Percentiles rank a stretch among this genome's conserved stretches.
Evolutionary conservation across 2,888 invertebrate species (phyloP).

Genomic region (Odontothrips loti): DNA sequence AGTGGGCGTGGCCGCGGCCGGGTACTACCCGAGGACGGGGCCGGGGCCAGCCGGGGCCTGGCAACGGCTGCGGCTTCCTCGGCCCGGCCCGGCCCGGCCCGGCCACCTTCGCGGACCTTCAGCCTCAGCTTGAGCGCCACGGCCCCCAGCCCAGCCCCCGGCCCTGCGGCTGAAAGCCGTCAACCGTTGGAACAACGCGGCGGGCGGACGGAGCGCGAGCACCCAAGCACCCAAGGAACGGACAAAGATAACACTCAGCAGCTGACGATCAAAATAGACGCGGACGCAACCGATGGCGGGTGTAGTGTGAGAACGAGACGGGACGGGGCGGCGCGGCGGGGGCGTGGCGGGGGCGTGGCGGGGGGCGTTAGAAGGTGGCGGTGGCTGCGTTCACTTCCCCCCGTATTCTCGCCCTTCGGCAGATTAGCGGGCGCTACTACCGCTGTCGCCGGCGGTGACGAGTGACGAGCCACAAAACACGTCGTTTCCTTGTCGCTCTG

Average conservation of each 20-base stretch:
- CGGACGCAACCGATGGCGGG: conserved; percentile 12
- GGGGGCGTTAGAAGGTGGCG: background rate
- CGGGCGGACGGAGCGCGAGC: background rate
- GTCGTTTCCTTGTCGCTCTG: no score
- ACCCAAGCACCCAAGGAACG: background rate
- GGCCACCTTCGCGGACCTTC: no score
- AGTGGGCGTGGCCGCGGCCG: no score
- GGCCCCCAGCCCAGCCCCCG: background rate
- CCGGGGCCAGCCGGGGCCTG: no score
- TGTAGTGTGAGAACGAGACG: conserved; percentile 2
- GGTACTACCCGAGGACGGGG: no score
- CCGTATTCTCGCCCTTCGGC: background rate
- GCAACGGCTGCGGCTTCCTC: no score
- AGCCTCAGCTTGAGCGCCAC: no score
- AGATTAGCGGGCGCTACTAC: no score
- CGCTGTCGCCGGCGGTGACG: no score
- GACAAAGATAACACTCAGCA: conserved; percentile 26
- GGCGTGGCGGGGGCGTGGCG: background rate
- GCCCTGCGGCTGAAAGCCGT: background rate
- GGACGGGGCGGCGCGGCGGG: background rate
- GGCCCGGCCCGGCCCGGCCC: no score
- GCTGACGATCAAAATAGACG: conserved; percentile 24
- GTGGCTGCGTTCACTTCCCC: background rate
- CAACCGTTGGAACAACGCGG: background rate
- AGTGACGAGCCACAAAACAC: no score